Conservation (phyloP, 2,113 vertebrate species). For the Corydoras sp. region DNA sequence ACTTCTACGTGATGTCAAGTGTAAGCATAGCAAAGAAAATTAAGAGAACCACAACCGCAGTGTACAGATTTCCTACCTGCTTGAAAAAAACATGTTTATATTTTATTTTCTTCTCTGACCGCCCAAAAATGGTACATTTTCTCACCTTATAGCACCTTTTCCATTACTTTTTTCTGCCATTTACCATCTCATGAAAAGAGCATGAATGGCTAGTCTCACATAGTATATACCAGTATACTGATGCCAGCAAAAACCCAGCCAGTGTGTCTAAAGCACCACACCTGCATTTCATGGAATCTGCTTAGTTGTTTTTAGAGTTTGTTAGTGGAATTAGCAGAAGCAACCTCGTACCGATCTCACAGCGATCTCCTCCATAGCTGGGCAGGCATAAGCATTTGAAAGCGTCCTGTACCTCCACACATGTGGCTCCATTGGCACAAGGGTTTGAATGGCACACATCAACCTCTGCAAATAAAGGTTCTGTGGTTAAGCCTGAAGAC, state of each 20-base stretch:
- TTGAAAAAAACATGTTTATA: no score
- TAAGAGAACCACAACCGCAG: not conserved
- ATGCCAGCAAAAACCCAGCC: slow-evolving; percentile 14
- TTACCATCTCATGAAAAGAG: not conserved
- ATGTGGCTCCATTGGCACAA: slow-evolving; percentile 97
- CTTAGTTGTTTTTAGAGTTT: slow-evolving; percentile 55
- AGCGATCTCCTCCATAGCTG: slow-evolving; percentile 95
- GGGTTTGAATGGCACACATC: slow-evolving; percentile 93
- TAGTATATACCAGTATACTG: no score
- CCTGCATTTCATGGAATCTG: not conserved
- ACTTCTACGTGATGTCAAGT: slow-evolving; percentile 9
- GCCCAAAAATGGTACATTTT: no score
- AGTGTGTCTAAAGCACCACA: not conserved
- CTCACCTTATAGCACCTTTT: no score
- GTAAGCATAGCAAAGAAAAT: slow-evolving; percentile 11
- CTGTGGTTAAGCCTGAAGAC: slow-evolving; percentile 70
- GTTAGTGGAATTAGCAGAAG: slow-evolving; percentile 91
- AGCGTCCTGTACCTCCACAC: slow-evolving; percentile 82
- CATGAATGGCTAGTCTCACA: no score
- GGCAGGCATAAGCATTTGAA: slow-evolving; percentile 99
- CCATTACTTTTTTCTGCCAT: no score
- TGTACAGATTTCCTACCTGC: no score
- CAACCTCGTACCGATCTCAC: slow-evolving; percentile 92
- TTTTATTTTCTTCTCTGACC: no score
- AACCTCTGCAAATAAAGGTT: slow-evolving; percentile 90